These are phyloP conservation scores for Scortum barcoo DNA, from an alignment of 2,113 vertebrate genomes.

Conservation along the genomic window DNA sequence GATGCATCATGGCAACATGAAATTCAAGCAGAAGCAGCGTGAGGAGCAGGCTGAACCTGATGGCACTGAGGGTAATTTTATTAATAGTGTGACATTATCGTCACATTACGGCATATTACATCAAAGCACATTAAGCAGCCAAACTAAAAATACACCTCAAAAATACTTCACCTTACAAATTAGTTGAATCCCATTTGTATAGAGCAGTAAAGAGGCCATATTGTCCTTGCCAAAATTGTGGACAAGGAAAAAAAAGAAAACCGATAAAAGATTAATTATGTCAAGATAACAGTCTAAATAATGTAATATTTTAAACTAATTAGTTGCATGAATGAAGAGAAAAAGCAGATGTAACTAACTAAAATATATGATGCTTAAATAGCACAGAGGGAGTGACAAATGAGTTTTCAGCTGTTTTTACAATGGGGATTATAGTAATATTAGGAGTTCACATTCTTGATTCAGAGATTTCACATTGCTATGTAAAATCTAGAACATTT, in stretches of 20 bases:
- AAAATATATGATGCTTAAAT: background rate
- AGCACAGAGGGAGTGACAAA: background rate
- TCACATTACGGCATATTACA: background rate
- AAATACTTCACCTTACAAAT: background rate
- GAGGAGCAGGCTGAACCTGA: slow-evolving; percentile 83
- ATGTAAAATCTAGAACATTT: background rate
- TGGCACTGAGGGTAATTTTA: slow-evolving; percentile 75
- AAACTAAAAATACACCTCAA: background rate
- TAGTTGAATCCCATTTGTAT: background rate
- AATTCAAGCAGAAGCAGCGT: slow-evolving; percentile 82
- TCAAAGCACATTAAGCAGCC: background rate
- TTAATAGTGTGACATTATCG: background rate
- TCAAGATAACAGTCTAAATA: too few relatives aligned
- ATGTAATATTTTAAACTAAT: background rate
- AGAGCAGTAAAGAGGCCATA: too few relatives aligned
- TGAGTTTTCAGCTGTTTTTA: background rate
- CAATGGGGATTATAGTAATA: background rate
- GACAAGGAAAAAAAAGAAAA: background rate
- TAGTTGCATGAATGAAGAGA: background rate
- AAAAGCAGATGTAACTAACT: background rate
- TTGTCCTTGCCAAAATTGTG: background rate
- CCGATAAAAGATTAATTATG: background rate
- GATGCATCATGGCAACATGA: slow-evolving; percentile 84
- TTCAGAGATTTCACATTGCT: background rate
- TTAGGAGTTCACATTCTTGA: background rate